Percentiles rank a stretch among this genome's conserved stretches.
phyloP scores from a whole-genome alignment of 2,113 vertebrate species.

The Hemichromis elongatus region DNA sequence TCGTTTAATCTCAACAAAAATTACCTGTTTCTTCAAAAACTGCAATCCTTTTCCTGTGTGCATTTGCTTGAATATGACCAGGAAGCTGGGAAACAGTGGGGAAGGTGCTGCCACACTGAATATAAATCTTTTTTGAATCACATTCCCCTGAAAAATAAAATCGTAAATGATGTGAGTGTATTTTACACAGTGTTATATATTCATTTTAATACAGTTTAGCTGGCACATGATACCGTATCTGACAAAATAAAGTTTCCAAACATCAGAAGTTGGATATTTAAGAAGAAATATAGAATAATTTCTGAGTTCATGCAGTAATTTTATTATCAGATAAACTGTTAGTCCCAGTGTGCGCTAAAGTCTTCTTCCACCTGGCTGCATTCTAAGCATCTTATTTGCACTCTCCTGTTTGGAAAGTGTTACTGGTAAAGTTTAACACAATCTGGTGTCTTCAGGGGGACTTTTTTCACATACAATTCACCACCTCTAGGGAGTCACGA shows the following conservation, averaged over 20 bases:
- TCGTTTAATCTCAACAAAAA: neutral
- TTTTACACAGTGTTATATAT: neutral
- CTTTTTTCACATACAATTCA: conserved; percentile 45
- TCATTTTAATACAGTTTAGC: neutral
- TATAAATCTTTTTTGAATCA: conserved; percentile 24
- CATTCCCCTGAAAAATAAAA: conserved; percentile 80
- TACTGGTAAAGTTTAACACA: conserved; percentile 69
- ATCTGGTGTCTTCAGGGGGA: conserved; percentile 45
- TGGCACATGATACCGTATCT: neutral
- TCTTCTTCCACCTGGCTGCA: conserved; percentile 55
- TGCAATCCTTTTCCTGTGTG: conserved; percentile 84
- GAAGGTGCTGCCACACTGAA: neutral
- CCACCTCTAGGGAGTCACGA: conserved; percentile 21
- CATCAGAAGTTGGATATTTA: neutral
- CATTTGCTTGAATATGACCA: conserved; percentile 84
- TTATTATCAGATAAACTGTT: conserved; percentile 66
- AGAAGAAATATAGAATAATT: neutral
- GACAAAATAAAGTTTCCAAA: neutral
- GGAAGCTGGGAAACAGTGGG: conserved; percentile 56
- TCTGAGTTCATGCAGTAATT: conserved; percentile 46
- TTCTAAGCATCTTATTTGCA: conserved; percentile 52
- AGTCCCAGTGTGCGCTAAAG: conserved; percentile 60
- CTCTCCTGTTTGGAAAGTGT: conserved; percentile 52
- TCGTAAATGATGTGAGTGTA: neutral
- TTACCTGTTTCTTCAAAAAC: conserved; percentile 85